Conservation (phyloP, 2,797 vertebrate species). For the Urocyon cinereoargenteus region DNA sequence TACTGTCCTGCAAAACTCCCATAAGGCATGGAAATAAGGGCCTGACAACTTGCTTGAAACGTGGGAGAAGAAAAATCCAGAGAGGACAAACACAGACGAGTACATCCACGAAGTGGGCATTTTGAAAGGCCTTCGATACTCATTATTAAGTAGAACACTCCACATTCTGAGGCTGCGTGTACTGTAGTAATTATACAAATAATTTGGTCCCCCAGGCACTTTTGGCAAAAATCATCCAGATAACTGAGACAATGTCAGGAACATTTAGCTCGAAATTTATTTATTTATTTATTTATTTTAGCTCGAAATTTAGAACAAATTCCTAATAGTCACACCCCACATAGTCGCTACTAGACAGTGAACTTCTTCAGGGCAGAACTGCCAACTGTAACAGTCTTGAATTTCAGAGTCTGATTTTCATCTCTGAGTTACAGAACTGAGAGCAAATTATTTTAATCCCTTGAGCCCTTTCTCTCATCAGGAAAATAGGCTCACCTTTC, state of each 20-base stretch:
- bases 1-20: neutral
- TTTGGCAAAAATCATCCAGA: neutral
- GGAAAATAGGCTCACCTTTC: neutral
- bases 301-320: neutral
- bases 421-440: neutral
- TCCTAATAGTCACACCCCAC: neutral
- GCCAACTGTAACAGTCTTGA: neutral
- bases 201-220: neutral
- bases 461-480: neutral
- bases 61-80: neutral
- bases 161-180: neutral
- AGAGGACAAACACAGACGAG: neutral
- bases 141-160: too few species aligned
- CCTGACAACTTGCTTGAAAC: neutral
- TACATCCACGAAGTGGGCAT: rapidly evolving
- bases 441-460: neutral
- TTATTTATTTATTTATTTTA: too few species aligned
- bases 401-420: neutral
- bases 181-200: neutral
- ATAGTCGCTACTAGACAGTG: neutral
- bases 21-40: neutral
- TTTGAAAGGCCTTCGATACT: neutral
- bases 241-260: neutral
- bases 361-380: neutral
- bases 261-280: neutral